Conservation (phyloP, 2,113 vertebrate genomes). For the Hippopotamus amphibius region DNA sequence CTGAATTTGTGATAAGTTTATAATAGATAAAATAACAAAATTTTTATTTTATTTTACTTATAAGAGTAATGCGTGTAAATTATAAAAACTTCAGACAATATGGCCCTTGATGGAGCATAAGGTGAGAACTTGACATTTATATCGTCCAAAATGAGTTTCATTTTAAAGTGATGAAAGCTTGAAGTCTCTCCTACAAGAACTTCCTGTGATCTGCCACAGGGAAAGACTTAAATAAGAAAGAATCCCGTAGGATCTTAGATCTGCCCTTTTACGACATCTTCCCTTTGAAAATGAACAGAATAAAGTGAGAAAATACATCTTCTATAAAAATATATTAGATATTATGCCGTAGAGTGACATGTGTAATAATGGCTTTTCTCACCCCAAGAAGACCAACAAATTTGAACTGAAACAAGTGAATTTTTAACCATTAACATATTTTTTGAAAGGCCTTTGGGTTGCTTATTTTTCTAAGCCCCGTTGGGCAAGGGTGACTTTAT, state of each 20-base stretch:
- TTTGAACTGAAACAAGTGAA: slow-evolving; percentile 10
- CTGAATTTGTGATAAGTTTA: not conserved
- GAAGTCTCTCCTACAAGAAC: not conserved
- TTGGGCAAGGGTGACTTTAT: not conserved
- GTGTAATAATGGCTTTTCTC: slow-evolving; percentile 10
- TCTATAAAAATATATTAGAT: slow-evolving; percentile 16
- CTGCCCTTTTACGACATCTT: not conserved
- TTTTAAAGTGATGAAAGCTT: not conserved
- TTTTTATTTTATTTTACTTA: not conserved
- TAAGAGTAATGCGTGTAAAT: not conserved
- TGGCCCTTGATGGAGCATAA: not conserved
- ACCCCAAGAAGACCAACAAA: not conserved
- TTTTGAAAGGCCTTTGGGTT: slow-evolving; percentile 14
- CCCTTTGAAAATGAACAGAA: not conserved
- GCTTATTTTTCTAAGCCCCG: not conserved
- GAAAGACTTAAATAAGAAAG: not conserved
- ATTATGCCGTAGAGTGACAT: not conserved
- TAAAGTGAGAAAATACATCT: not conserved
- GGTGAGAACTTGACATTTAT: not conserved
- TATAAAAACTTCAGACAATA: not conserved
- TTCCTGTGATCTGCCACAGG: not conserved
- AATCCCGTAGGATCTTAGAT: not conserved
- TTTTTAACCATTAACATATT: not conserved
- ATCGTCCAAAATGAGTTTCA: not conserved
- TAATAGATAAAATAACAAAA: not conserved